A percentile compares a stretch with the other conserved stretches of the same genome.
Evolutionary conservation across 53 echinoderm and acorn worm species (phyloP).

Genomic region (Mesocentrotus franciscanus): DNA sequence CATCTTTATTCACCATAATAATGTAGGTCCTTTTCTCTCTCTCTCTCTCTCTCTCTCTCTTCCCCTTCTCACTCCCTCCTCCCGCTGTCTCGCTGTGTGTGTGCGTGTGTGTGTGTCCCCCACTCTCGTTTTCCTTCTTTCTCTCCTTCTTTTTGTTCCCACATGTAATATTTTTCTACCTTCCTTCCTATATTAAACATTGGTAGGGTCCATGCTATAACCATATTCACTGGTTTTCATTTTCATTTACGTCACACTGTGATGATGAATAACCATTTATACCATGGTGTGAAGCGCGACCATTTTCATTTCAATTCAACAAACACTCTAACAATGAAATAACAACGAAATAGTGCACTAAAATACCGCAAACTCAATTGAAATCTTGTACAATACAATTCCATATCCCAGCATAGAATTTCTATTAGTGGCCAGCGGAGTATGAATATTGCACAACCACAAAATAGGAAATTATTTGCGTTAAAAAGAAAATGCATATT

Average conservation of each 20-base stretch:
- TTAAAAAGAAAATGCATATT: not conserved
- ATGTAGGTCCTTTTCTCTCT: not conserved
- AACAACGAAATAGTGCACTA: slow-evolving; percentile 4
- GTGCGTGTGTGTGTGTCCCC: too few species aligned
- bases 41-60: too few species aligned
- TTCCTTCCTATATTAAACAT: not conserved
- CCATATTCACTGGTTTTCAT: not conserved
- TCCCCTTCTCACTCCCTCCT: too few species aligned
- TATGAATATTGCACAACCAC: slow-evolving; percentile 19
- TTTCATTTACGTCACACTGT: not conserved
- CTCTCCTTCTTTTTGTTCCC: too few species aligned
- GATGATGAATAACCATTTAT: not conserved
- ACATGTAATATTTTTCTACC: not conserved
- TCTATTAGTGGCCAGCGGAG: not conserved
- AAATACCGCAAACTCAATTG: not conserved
- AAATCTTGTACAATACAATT: not conserved
- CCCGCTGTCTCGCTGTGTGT: too few species aligned
- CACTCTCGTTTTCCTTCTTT: too few species aligned
- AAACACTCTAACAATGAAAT: slow-evolving; percentile 17
- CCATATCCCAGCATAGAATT: not conserved
- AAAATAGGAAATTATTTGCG: not conserved
- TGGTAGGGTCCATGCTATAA: not conserved
- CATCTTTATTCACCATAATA: too few species aligned
- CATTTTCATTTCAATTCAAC: not conserved
- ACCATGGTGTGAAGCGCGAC: slow-evolving; percentile 26